Conservation (phyloP, 2,797 vertebrate species). For the Alosa sapidissima region DNA sequence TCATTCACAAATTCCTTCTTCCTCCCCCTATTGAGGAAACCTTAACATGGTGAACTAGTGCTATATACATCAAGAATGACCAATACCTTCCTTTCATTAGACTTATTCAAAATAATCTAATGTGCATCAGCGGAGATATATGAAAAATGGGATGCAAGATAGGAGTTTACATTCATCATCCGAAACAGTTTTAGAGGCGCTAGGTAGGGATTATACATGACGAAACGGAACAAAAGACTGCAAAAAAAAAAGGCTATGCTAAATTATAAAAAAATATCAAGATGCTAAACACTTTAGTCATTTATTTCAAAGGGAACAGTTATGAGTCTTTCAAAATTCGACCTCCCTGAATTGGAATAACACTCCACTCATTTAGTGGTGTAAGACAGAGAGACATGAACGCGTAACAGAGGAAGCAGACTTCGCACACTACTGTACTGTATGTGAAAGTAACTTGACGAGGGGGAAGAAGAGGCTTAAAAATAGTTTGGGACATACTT, state of each 20-base stretch:
- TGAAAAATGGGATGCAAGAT: background rate
- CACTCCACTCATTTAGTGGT: background rate
- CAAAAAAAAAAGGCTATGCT: background rate
- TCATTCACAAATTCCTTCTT: background rate
- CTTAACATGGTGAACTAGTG: background rate
- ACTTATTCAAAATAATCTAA: background rate
- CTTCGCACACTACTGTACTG: background rate
- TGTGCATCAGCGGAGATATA: background rate
- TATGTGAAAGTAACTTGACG: constrained; percentile 25
- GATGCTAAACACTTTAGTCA: background rate
- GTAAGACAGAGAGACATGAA: background rate
- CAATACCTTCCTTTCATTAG: background rate
- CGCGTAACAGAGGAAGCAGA: background rate
- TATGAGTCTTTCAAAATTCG: background rate
- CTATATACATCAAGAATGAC: constrained; percentile 1
- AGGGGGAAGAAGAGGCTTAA: background rate
- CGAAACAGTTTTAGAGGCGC: background rate
- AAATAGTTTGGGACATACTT: background rate
- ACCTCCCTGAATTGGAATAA: constrained; percentile 18
- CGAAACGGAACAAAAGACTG: background rate
- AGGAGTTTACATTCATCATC: constrained; percentile 6
- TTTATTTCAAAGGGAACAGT: constrained; percentile 7
- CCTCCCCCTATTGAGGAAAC: background rate
- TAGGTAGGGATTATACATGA: background rate
- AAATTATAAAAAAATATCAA: background rate